phyloP scores from a whole-genome alignment of 2,113 vertebrate species.

The Ovis aries region DNA sequence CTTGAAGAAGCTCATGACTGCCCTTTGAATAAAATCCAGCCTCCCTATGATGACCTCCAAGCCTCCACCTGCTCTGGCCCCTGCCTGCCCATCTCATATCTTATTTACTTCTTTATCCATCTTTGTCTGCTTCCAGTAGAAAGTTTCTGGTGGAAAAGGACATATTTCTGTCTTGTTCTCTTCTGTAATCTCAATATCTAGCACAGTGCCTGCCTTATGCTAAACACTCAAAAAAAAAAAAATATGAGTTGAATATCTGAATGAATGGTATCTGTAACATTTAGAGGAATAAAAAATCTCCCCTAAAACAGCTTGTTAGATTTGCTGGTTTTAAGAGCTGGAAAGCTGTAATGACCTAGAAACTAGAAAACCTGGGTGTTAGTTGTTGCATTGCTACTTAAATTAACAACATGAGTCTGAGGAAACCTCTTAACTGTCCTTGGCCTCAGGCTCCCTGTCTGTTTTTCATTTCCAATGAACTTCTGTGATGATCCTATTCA shows the following conservation, averaged over 20 bases:
- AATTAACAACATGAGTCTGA: neutral
- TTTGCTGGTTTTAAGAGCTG: neutral
- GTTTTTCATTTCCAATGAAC: neutral
- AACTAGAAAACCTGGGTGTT: neutral
- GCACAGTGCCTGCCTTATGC: neutral
- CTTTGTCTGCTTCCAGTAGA: neutral
- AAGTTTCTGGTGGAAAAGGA: neutral
- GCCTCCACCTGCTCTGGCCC: neutral
- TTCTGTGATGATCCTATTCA: neutral
- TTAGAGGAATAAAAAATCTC: neutral
- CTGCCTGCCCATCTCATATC: neutral
- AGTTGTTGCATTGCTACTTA: neutral
- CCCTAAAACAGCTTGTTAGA: neutral
- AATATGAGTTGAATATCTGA: neutral
- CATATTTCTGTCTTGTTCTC: neutral
- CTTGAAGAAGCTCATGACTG: neutral
- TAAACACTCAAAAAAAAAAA: constrained; percentile 13
- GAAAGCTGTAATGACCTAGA: neutral
- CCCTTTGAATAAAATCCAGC: neutral
- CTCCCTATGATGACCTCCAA: neutral
- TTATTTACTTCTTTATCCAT: neutral
- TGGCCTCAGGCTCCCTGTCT: neutral
- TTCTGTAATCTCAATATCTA: neutral
- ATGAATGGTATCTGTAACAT: neutral
- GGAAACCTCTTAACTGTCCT: neutral